Evolutionary conservation across 2,113 vertebrate species (phyloP).

Genomic region (Rousettus leschenaultii): DNA sequence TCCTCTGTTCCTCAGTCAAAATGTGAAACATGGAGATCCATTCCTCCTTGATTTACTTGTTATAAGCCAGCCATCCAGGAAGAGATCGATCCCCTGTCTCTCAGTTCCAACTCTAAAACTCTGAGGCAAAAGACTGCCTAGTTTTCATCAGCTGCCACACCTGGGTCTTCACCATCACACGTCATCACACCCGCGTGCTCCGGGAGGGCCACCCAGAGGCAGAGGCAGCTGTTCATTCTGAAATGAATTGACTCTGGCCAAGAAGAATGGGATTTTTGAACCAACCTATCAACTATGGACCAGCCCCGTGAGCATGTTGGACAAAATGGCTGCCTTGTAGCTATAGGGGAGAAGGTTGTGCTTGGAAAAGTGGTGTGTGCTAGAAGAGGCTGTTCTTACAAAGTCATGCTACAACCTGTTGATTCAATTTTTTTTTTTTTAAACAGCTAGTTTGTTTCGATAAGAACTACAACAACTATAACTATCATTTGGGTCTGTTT

Average conservation of each 20-base stretch:
- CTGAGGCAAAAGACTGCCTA: background rate
- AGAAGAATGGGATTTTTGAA: background rate
- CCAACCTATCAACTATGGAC: background rate
- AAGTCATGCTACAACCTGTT: background rate
- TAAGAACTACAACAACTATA: background rate
- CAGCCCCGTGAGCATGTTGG: rapidly evolving
- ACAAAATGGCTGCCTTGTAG: background rate
- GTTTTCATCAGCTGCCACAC: background rate
- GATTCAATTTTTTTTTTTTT: background rate
- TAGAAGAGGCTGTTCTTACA: background rate
- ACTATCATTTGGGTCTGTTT: background rate
- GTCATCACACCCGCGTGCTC: no score
- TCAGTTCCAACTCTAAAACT: background rate
- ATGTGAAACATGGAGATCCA: background rate
- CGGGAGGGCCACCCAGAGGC: no score
- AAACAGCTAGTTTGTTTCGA: background rate
- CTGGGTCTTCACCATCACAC: no score
- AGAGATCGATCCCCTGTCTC: background rate
- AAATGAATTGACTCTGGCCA: background rate
- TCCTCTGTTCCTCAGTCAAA: background rate
- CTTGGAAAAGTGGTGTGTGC: background rate
- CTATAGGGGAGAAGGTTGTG: background rate
- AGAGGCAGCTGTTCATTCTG: background rate
- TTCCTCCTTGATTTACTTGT: background rate
- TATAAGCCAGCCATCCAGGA: background rate